Base-by-base conservation (phyloP, 2,888 invertebrate species). In the Rhagophthalmus giganteus region DNA sequence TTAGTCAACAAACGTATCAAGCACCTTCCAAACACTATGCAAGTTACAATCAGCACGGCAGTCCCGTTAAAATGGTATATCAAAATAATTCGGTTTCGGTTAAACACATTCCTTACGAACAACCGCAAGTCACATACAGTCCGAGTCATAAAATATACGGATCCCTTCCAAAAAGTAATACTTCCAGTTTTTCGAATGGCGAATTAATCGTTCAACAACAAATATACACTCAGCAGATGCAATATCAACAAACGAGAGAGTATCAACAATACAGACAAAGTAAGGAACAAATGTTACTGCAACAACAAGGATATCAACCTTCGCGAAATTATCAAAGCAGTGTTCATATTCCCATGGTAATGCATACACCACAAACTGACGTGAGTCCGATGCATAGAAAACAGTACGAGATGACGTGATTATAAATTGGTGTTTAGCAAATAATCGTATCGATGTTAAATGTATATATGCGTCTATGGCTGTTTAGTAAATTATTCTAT, bases 221-320 rank as follows among this genome's bases (percentile, higher is more conserved):
- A 53, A 60, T 67, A 24, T 70, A 70, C 57, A 67, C 64, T 42
- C 70, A 70, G 37, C 64, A 66, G 34, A 37, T 67, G 32, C 66
- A 68, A 44, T 67, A 63, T 34, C 65, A 66, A 40, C 67, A 67
- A 39, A 57, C 64, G 7, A 61, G 67, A 48, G 71, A 73, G 42
- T 67, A 69, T 47, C 71, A 71, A 45, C 71, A 72, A 57, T 71
- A 70, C 54, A 64, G 70, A 52, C 68, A 70, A 39, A 64, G 63
- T 2, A 62, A 70, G 55, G 72, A 73, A 54, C 72, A 72, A 54
- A 63, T 67, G 41, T 51, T 71, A 42, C 60, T 66, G 1, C 68
- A 67, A 44, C 71, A 70, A 41, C 71, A 70, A 49, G 64, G 61
- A 12, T 66, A 65, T 50, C 58, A 63, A 27, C 55, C 59, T 47